Percentiles rank a stretch among this genome's conserved stretches.
These are phyloP conservation scores for Sitta carolinensis DNA, from an alignment of 2,797 vertebrate species.

Conservation along the genomic window DNA sequence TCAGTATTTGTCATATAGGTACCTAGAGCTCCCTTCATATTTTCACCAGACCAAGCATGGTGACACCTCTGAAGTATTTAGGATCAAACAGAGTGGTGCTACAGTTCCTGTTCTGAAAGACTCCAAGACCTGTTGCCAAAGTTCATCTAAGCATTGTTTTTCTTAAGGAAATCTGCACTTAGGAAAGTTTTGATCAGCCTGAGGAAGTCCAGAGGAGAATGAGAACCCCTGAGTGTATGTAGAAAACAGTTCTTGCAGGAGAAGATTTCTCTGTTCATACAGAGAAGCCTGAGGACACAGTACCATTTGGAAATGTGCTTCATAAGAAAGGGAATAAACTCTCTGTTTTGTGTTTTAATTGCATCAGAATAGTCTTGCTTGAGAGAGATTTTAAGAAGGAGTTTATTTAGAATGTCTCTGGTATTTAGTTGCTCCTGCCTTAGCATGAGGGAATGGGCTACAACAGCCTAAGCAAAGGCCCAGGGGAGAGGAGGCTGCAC, in stretches of 20 bases:
- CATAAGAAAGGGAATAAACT: neutral
- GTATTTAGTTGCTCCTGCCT: neutral
- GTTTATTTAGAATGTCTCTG: neutral
- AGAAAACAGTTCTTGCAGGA: neutral
- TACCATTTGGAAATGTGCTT: neutral
- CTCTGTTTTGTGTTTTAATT: neutral
- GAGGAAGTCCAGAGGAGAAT: neutral
- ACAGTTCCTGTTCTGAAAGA: neutral
- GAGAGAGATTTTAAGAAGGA: neutral
- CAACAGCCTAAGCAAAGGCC: neutral
- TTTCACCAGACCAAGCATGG: neutral
- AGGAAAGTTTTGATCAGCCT: neutral
- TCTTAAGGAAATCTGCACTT: neutral
- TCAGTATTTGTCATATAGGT: neutral
- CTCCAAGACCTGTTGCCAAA: neutral
- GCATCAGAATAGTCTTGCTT: neutral
- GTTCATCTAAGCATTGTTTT: neutral
- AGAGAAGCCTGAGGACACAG: neutral
- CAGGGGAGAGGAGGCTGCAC: neutral
- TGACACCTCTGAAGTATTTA: neutral
- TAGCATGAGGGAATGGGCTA: neutral
- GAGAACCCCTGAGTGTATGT: neutral
- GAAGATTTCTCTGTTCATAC: neutral
- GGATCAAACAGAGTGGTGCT: neutral
- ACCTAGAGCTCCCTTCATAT: neutral